A percentile compares a stretch with the other conserved stretches of the same genome.
Evolutionary conservation across 1,140 invertebrate genomes (phyloP).

Genomic region (Heliconius eleuchia): DNA sequence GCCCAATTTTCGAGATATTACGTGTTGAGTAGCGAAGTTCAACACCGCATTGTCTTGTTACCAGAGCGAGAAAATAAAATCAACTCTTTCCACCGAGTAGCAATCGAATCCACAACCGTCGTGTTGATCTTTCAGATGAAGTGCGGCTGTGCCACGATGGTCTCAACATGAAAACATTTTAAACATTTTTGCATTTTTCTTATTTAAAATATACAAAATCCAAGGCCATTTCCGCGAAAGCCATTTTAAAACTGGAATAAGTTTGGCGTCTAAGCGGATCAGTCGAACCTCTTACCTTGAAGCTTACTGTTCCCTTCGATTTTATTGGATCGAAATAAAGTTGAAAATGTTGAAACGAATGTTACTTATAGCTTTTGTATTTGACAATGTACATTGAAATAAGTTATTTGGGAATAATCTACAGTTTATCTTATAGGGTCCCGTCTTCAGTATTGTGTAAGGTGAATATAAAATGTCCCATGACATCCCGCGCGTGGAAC

Average conservation of each 20-base stretch:
- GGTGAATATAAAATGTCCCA: neutral
- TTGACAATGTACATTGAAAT: neutral
- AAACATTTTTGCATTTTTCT: neutral
- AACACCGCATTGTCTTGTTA: no score
- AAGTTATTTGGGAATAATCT: neutral
- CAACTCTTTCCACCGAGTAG: neutral
- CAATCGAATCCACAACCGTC: neutral
- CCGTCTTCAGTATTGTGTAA: neutral
- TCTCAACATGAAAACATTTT: neutral
- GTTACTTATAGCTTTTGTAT: neutral
- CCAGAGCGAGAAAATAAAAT: no score
- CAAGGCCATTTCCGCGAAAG: slow-evolving; percentile 3
- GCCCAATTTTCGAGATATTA: no score
- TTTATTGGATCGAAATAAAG: slow-evolving; percentile 2
- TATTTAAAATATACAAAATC: slow-evolving; percentile 7
- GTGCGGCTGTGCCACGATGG: neutral
- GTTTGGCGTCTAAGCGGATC: slow-evolving; percentile 5
- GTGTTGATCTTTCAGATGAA: neutral
- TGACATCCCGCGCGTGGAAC: no score
- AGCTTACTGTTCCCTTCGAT: slow-evolving; percentile 6
- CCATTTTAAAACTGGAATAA: slow-evolving; percentile 10
- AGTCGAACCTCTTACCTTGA: neutral
- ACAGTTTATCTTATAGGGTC: neutral
- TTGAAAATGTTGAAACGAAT: neutral
- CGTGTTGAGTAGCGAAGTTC: no score